Conservation (phyloP, 2,888 invertebrate genomes). For the Tineola bisselliella region DNA sequence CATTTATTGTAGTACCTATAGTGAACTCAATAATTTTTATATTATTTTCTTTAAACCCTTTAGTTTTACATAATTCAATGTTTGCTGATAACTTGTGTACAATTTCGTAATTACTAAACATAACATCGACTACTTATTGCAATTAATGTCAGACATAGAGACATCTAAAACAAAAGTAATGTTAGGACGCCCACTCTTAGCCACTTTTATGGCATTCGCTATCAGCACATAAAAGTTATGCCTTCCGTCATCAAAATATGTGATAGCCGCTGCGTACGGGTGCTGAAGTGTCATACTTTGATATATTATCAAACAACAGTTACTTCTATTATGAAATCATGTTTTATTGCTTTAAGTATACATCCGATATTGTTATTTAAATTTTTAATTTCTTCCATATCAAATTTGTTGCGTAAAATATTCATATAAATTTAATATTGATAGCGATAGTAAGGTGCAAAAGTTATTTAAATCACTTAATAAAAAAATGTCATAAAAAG, state of each 20-base stretch:
- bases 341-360: neutral
- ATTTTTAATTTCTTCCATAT: neutral
- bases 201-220: conserved; percentile 4
- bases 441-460: too few species aligned
- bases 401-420: conserved; percentile 12
- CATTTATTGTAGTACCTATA: too few species aligned
- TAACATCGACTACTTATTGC: conserved; percentile 1
- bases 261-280: neutral
- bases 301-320: neutral
- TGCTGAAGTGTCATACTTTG: conserved; percentile 1
- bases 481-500: conserved; percentile 16
- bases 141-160: neutral
- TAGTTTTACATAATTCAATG: too few species aligned
- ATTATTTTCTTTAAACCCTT: too few species aligned
- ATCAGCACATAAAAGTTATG: conserved; percentile 11
- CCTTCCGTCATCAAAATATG: conserved; percentile 7
- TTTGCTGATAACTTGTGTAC: neutral
- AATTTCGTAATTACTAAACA: neutral
- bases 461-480: too few species aligned
- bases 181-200: conserved; percentile 3
- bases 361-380: neutral
- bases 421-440: too few species aligned
- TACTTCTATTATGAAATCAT: neutral
- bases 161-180: neutral
- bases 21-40: too few species aligned